Conservation (phyloP, 2,113 vertebrate species). For the Stegostoma tigrinum region DNA sequence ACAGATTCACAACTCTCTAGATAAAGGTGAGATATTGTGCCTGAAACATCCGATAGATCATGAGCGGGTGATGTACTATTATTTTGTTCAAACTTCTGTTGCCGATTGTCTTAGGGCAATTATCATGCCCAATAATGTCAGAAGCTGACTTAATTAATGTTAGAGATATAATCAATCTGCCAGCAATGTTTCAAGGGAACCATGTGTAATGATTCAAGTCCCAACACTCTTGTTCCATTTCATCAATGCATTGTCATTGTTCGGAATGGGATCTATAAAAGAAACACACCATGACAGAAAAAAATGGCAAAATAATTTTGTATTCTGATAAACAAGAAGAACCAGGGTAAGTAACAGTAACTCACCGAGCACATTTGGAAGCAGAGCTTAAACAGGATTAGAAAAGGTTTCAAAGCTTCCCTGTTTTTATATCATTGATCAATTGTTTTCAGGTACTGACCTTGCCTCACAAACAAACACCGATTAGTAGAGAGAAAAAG, state of each 20-base stretch:
- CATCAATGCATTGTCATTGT: not conserved
- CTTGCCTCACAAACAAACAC: constrained; percentile 2
- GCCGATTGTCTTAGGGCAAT: not conserved
- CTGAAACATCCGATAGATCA: not conserved
- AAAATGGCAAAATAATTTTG: not conserved
- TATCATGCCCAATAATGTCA: not conserved
- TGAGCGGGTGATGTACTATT: not conserved
- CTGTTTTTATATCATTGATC: not conserved
- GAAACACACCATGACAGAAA: not conserved
- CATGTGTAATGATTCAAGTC: not conserved
- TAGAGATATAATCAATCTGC: not conserved
- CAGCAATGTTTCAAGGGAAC: not conserved
- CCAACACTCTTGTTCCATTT: not conserved
- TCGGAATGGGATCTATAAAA: not conserved
- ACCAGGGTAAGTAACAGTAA: not conserved
- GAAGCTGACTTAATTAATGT: not conserved
- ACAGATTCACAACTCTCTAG: too few species aligned
- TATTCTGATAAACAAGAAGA: not conserved
- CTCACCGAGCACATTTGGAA: not conserved
- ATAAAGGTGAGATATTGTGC: not conserved
- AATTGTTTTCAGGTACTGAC: not conserved
- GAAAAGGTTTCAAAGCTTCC: not conserved
- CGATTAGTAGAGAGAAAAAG: not conserved
- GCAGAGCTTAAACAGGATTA: not conserved
- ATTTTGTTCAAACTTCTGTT: not conserved